A percentile compares a stretch with the other conserved stretches of the same genome.
These are phyloP conservation scores for Eupleurogrammus muticus DNA, from an alignment of 2,797 vertebrate species.

Conservation along the genomic window DNA sequence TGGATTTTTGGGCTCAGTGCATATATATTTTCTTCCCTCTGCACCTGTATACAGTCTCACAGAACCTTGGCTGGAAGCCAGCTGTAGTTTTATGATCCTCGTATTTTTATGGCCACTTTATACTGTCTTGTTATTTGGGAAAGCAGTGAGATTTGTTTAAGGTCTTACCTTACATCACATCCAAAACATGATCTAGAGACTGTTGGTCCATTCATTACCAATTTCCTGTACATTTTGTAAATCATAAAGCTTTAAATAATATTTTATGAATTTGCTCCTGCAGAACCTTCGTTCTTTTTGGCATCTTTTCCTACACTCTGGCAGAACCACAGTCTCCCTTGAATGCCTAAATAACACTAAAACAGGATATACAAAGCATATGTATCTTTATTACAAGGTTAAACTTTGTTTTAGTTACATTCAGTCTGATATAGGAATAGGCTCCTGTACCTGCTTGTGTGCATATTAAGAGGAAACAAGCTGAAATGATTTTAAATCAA, in stretches of 20 bases:
- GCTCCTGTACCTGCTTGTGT: neutral
- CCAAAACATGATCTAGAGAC: constrained; percentile 14
- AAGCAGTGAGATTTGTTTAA: constrained; percentile 37
- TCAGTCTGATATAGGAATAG: neutral
- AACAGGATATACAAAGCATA: neutral
- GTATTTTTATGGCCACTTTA: constrained; percentile 26
- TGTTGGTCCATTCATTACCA: constrained; percentile 32
- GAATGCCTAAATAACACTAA: neutral
- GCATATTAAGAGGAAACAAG: neutral
- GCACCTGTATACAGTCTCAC: constrained; percentile 24
- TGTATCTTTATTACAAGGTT: neutral
- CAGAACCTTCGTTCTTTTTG: constrained; percentile 28
- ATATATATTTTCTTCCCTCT: constrained; percentile 1
- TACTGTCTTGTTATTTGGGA: constrained; percentile 27
- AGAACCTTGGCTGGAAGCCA: constrained; percentile 35
- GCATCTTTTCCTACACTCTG: constrained; percentile 18
- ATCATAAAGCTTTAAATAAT: constrained; percentile 34
- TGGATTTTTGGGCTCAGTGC: constrained; percentile 6
- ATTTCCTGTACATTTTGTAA: constrained; percentile 34
- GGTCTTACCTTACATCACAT: constrained; percentile 32
- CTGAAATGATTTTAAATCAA: constrained; percentile 1
- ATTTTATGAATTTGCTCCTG: constrained; percentile 24
- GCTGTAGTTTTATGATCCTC: constrained; percentile 41
- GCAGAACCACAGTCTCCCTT: neutral
- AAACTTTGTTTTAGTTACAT: neutral